phyloP scores from a whole-genome alignment of 2,797 vertebrate genomes.

The Pseudotriccus pelzelni region DNA sequence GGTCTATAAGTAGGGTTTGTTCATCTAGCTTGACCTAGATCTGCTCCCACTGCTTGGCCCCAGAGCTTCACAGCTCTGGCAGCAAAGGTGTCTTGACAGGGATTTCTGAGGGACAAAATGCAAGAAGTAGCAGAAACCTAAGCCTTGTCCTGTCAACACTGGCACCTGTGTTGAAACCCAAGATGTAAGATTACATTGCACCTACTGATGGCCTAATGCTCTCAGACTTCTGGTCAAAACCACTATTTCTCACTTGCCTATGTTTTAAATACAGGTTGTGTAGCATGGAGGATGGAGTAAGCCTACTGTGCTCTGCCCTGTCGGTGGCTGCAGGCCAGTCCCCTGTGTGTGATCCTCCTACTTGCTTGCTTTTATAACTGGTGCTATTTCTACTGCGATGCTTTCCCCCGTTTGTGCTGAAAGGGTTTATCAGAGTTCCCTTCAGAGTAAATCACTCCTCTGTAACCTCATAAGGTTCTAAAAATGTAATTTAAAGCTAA shows the following conservation, averaged over 20 bases:
- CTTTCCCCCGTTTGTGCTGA: not conserved
- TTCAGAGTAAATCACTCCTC: not conserved
- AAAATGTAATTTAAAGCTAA: conserved; percentile 31
- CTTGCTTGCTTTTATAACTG: not conserved
- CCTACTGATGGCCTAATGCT: not conserved
- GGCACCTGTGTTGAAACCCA: not conserved
- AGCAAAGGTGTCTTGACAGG: not conserved
- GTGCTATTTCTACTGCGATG: not conserved
- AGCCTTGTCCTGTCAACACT: not conserved
- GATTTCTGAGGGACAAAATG: not conserved
- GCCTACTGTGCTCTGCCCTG: not conserved
- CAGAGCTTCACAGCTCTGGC: not conserved
- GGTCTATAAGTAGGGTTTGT: not conserved
- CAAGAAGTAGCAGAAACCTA: not conserved
- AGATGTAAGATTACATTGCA: not conserved
- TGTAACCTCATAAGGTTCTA: not conserved
- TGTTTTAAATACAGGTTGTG: not conserved
- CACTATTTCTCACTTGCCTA: not conserved
- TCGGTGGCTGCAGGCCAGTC: not conserved
- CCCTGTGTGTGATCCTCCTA: not conserved
- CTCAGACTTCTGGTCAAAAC: not conserved
- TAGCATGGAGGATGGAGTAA: not conserved
- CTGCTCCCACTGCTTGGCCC: not conserved
- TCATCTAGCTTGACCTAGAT: not conserved
- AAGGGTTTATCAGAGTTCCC: not conserved